phyloP scores from a whole-genome alignment of 2,888 invertebrate genomes.

The Cosmia pyralina region DNA sequence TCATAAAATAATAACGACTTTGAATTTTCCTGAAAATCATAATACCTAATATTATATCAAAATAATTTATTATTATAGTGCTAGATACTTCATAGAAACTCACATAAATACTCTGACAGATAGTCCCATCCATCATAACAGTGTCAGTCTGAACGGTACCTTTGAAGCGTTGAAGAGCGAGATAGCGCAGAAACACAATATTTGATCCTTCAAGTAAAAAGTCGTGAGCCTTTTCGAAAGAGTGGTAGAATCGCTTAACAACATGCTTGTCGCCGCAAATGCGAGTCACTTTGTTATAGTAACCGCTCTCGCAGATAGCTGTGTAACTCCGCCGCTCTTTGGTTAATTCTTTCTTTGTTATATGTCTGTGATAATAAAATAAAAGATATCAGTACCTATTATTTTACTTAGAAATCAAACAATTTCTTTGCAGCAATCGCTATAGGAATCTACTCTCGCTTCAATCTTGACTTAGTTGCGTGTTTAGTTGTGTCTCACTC shows the following conservation, averaged over 20 bases:
- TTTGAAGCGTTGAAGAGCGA: constrained; percentile 88
- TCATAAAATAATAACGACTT: background rate
- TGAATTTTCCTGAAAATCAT: background rate
- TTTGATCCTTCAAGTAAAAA: constrained; percentile 92
- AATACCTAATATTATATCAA: background rate
- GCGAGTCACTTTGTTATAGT: constrained; percentile 89
- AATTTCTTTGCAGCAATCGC: background rate
- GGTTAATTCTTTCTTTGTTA: constrained; percentile 80
- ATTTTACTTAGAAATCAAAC: constrained; percentile 11
- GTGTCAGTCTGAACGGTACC: constrained; percentile 90
- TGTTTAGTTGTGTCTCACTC: background rate
- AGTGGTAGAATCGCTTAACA: constrained; percentile 87
- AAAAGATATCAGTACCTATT: constrained; percentile 19
- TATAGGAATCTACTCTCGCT: background rate
- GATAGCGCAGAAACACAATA: constrained; percentile 90
- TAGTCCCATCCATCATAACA: constrained; percentile 90
- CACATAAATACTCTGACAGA: constrained; percentile 91
- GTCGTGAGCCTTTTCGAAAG: constrained; percentile 84
- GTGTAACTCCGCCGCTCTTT: constrained; percentile 90
- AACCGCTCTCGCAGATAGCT: constrained; percentile 89
- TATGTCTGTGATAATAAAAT: constrained; percentile 76
- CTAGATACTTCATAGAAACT: constrained; percentile 67
- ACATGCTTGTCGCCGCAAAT: constrained; percentile 84
- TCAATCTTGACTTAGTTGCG: background rate
- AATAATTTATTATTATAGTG: background rate